Conservation (phyloP, 2,797 vertebrate genomes). For the Sebastes steindachneri region DNA sequence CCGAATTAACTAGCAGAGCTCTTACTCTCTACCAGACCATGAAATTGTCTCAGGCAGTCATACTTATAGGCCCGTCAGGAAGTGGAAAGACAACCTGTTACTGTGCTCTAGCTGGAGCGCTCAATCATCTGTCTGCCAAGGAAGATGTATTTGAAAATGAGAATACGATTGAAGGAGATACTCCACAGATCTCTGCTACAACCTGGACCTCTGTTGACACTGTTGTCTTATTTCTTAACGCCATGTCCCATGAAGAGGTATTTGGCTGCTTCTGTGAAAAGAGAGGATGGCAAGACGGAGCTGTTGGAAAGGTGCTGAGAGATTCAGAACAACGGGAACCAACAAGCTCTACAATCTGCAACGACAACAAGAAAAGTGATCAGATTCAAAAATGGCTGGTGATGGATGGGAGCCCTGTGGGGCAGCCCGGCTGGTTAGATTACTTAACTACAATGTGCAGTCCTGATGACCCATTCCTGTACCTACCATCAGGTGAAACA, state of each 20-base stretch:
- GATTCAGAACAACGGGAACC: constrained; percentile 26
- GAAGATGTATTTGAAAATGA: constrained; percentile 25
- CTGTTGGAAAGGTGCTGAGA: constrained; percentile 79
- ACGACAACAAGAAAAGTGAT: neutral
- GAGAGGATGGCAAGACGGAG: constrained; percentile 82
- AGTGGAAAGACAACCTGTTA: constrained; percentile 89
- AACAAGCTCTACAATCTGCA: neutral
- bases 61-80: constrained; percentile 87
- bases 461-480: constrained; percentile 69
- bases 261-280: constrained; percentile 80
- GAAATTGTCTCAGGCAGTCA: constrained; percentile 68
- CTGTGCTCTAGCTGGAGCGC: constrained; percentile 79
- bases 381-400: constrained; percentile 81
- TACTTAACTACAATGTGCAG: constrained; percentile 78
- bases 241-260: constrained; percentile 82
- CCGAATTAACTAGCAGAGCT: constrained; percentile 63
- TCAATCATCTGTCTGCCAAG: constrained; percentile 75
- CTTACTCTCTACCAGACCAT: constrained; percentile 83
- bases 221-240: constrained; percentile 85
- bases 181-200: constrained; percentile 9
- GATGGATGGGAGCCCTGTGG: constrained; percentile 84
- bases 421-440: constrained; percentile 84
- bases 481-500: constrained; percentile 82
- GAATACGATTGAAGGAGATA: neutral
- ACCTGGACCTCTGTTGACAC: constrained; percentile 74